Evolutionary conservation across 2,888 invertebrate species (phyloP), one percentile per base, ranked within the genome.

Genomic region (Macrophya alboannulata): DNA sequence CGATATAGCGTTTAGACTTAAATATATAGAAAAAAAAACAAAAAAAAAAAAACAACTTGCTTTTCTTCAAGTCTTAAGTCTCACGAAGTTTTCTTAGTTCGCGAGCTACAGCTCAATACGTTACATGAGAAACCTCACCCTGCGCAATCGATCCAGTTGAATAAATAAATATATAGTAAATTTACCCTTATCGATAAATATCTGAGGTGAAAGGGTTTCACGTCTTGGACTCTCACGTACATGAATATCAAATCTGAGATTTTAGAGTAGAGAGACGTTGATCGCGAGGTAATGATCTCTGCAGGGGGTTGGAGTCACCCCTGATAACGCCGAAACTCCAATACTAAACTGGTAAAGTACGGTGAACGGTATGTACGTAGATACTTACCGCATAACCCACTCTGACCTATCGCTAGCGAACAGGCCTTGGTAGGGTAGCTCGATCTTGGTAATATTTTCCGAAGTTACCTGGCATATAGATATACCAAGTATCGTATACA

Each of bases 381-480:
- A 68, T 74, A 45, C 45, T 21, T 74, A 77, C 77, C 77, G 72
- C 37, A 55, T 37, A 37, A 55, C 77, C 55, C 55, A 76, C 25
- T 45, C 8, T 25, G 17, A 77, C 77, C 77, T 77, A 48, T 77
- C 21, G 51, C 25, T 62, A 8, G 45, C 4, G 21, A 68, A 37
- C 68, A 68, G 37, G 68, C 31, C 6, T 37, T 25, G 12, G 12
- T 62, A 25, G 62, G 12, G 43, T 15, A 25, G 45, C 8, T 74
- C 72, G n/a, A 45, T 43, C 21, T 45, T n/a, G 72, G 45, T 74
- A 45, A 43, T 74, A 74, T 40, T 74, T 74, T 45, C n/a, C 31
- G 5, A 45, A 45, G 45, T 45, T 45, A 74, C 10, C 12, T 62
- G 72, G 72, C 31, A 17, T 25, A 9, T n/a, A 40, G 3, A 31